Evolutionary conservation across 2,888 invertebrate genomes (phyloP).

Genomic region (Scaptodrosophila latifasciaeformis): DNA sequence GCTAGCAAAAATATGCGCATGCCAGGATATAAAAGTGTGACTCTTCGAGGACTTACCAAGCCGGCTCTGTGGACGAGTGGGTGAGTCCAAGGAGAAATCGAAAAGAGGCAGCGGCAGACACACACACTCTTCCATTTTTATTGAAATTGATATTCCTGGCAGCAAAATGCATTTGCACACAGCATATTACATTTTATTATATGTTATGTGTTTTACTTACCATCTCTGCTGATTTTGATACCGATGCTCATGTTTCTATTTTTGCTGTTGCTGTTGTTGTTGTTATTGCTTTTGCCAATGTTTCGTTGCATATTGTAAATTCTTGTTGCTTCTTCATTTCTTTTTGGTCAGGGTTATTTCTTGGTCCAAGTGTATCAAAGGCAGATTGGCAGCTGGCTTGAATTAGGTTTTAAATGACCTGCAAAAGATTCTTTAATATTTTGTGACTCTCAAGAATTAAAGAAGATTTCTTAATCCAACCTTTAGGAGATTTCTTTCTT

Average conservation of each 20-base stretch:
- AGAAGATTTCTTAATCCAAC: too few relatives aligned
- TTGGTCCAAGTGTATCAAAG: too few relatives aligned
- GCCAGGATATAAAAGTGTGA: slow-evolving; percentile 36
- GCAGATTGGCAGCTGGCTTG: too few relatives aligned
- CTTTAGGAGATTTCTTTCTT: too few relatives aligned
- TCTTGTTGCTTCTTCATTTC: too few relatives aligned
- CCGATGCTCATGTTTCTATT: not conserved
- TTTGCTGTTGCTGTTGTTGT: slow-evolving; percentile 7
- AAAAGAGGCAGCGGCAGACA: too few relatives aligned
- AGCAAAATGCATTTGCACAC: slow-evolving; percentile 60
- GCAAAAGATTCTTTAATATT: too few relatives aligned
- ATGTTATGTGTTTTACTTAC: slow-evolving; percentile 38
- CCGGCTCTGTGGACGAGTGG: slow-evolving; percentile 6
- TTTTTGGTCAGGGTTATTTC: too few relatives aligned
- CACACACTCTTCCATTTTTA: slow-evolving; percentile 59
- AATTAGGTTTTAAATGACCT: too few relatives aligned
- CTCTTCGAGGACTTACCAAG: slow-evolving; percentile 5
- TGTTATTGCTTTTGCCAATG: not conserved
- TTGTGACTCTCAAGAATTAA: too few relatives aligned
- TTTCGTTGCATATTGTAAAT: not conserved
- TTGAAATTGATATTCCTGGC: slow-evolving; percentile 66
- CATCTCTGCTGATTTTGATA: slow-evolving; percentile 20
- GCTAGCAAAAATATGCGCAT: slow-evolving; percentile 29
- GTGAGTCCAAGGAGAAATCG: too few relatives aligned
- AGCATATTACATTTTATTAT: slow-evolving; percentile 69